phyloP scores from a whole-genome alignment of 2,113 vertebrate species.

The Bolborhynchus lineola region DNA sequence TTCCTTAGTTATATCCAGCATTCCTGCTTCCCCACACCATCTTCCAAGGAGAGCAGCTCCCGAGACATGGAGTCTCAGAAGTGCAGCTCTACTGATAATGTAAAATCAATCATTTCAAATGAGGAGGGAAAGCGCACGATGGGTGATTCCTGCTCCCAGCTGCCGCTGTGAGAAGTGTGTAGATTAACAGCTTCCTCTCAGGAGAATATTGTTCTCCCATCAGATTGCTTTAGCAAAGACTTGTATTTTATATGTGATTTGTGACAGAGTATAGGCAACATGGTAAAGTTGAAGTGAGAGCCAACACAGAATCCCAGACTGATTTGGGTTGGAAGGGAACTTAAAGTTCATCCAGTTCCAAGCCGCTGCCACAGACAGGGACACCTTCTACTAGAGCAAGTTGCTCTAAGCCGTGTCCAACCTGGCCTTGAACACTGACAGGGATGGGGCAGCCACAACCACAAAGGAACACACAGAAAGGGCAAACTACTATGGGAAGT shows the following conservation, averaged over 20 bases:
- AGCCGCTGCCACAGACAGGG: not conserved
- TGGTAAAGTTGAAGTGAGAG: not conserved
- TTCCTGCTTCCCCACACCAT: not conserved
- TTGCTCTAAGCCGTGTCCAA: not conserved
- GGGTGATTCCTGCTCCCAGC: not conserved
- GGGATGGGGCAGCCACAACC: not conserved
- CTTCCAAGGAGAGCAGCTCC: not conserved
- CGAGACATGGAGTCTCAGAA: not conserved
- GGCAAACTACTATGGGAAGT: not conserved
- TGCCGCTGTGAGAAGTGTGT: not conserved
- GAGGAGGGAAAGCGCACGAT: not conserved
- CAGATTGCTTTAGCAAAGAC: not conserved
- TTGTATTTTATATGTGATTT: not conserved
- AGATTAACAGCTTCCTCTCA: not conserved
- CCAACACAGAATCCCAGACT: not conserved
- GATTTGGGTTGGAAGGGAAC: not conserved
- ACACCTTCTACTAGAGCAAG: not conserved
- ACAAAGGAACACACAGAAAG: not conserved
- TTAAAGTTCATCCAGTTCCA: not conserved
- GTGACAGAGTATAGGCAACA: not conserved
- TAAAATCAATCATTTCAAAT: not conserved
- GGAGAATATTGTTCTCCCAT: not conserved
- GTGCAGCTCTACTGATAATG: not conserved
- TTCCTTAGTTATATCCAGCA: not conserved
- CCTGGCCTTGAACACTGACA: not conserved